Conservation (phyloP, 92 coral and sea anemone species). For the Porites divaricata region DNA sequence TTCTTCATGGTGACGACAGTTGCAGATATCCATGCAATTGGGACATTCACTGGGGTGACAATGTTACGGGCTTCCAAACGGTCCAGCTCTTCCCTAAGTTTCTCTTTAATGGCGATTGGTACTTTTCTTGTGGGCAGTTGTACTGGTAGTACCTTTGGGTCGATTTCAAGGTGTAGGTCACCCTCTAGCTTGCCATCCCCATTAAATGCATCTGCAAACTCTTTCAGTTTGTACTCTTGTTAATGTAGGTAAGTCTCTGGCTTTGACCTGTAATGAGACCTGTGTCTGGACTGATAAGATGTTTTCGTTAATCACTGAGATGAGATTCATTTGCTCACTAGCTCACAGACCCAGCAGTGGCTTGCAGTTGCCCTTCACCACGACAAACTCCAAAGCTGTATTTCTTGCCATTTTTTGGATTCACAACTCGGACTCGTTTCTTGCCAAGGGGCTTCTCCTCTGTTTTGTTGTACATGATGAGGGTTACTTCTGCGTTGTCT, state of each 20-base stretch:
- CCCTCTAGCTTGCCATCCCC: conserved; percentile 37
- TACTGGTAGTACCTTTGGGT: conserved; percentile 33
- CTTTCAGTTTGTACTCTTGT: conserved; percentile 18
- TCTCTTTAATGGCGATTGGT: conserved; percentile 47
- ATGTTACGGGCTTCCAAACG: conserved; percentile 33
- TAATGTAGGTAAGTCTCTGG: neutral
- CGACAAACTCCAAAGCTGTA: conserved; percentile 59
- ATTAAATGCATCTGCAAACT: conserved; percentile 33
- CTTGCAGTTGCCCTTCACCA: conserved; percentile 37
- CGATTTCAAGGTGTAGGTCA: conserved; percentile 39
- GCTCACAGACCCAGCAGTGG: conserved; percentile 55
- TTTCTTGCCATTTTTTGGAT: conserved; percentile 46
- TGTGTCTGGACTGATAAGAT: conserved; percentile 32
- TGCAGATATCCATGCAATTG: conserved; percentile 68
- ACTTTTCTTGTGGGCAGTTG: conserved; percentile 44
- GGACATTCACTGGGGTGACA: conserved; percentile 42
- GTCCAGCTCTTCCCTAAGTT: conserved; percentile 37
- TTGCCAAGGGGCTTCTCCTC: conserved; percentile 64
- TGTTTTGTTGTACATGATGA: conserved; percentile 52
- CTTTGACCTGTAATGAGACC: neutral
- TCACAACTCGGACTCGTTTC: conserved; percentile 51
- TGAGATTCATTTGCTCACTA: conserved; percentile 53
- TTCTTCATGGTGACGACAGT: conserved; percentile 57
- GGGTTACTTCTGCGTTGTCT: conserved; percentile 33
- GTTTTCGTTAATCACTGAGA: conserved; percentile 50